Evolutionary conservation across 2,113 vertebrate genomes (phyloP), one percentile per base, ranked within the genome.

Genomic region (Rhinogobius similis): DNA sequence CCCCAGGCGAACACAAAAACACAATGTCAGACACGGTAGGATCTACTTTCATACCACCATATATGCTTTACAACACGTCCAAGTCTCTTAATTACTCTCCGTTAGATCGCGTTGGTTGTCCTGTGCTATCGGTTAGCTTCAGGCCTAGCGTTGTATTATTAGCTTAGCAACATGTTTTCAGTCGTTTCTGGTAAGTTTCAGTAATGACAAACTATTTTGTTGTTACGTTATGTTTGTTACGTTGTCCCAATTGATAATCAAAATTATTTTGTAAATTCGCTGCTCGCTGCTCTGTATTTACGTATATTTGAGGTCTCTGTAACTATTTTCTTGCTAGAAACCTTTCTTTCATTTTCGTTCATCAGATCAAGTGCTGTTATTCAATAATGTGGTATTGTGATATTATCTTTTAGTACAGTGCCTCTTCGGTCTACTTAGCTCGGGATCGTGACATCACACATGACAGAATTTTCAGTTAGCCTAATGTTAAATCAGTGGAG

Each of bases 11-110:
- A 65, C 48, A 38, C 23, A 62, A 18, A 13, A 46, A 16, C 61
- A 90, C n/a, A 62, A 94, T 94, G 93, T 94, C 93, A 71, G 93
- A 94, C 46, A 91, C 92, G 92, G 93, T 94, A 58, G 87, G 90
- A 55, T 3, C 0, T 0, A 0, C 43, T 12, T 20, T 14, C 2
- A 2, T 1, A 10, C 4, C 1, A 8, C 2, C 18, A 0, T 0
- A 2, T 18, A 1, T 11, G 21, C 1, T 43, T 61, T 68, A 0
- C 4, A 1, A 18, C 20, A 0, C 18, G 11, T 0, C 0, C 0
- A 2, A 20, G 21, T 0, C 0, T 1, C 2, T 5, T 24, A 61
- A 26, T 4, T 1, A 1, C 2, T 0, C 16, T 1, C 58, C 32
- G 52, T 20, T 75, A 18, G 43, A 13, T 75, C 2, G 70, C 71